Conservation (phyloP, 2,888 invertebrate species). For the Hybos culiciformis region DNA sequence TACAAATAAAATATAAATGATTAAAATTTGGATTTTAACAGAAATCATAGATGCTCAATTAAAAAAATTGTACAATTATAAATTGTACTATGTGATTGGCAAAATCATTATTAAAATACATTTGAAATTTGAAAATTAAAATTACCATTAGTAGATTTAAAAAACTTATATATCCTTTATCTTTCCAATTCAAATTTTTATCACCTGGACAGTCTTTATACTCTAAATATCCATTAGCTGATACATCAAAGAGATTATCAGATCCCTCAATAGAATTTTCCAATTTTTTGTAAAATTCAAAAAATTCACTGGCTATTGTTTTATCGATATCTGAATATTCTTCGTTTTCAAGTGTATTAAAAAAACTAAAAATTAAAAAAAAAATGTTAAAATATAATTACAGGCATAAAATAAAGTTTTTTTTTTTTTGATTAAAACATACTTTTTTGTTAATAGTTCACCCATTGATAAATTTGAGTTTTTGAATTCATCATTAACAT, state of each 20-base stretch:
- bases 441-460: constrained; percentile 25
- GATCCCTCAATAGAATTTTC: constrained; percentile 42
- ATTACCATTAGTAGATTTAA: constrained; percentile 53
- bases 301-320: constrained; percentile 36
- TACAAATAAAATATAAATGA: too few species aligned
- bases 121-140: background rate
- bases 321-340: constrained; percentile 30
- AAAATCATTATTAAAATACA: too few species aligned
- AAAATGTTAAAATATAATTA: background rate
- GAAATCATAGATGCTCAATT: too few species aligned
- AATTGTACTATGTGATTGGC: too few species aligned
- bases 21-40: too few species aligned
- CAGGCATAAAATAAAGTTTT: background rate
- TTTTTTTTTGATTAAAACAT: too few species aligned
- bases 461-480: constrained; percentile 28
- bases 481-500: constrained; percentile 29
- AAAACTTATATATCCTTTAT: constrained; percentile 52
- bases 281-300: constrained; percentile 45
- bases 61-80: too few species aligned
- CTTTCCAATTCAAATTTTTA: constrained; percentile 56
- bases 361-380: constrained; percentile 11
- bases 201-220: constrained; percentile 59
- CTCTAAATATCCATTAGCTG: constrained; percentile 46
- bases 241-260: constrained; percentile 51
- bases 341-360: constrained; percentile 19